Evolutionary conservation across 2,888 invertebrate genomes (phyloP).

Genomic region (Trichogramma dendrolimi): DNA sequence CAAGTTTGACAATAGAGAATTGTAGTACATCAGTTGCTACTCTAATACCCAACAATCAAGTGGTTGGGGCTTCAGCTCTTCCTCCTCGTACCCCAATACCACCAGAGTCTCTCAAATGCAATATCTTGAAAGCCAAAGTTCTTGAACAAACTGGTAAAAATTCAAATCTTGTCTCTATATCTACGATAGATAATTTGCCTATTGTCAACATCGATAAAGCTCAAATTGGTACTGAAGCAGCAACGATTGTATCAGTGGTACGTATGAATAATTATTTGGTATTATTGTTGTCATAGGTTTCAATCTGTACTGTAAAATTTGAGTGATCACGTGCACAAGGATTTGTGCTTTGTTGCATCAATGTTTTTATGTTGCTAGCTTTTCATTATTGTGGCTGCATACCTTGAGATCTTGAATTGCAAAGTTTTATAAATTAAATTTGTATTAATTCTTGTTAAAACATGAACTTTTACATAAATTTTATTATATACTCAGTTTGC

Average conservation of each 20-base stretch:
- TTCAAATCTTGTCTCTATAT: slow-evolving; percentile 47
- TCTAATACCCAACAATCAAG: slow-evolving; percentile 62
- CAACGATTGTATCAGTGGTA: slow-evolving; percentile 75
- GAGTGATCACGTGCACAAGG: slow-evolving; percentile 11
- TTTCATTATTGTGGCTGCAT: slow-evolving; percentile 17
- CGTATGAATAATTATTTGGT: slow-evolving; percentile 45
- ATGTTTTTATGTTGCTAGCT: slow-evolving; percentile 35
- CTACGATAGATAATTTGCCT: slow-evolving; percentile 48
- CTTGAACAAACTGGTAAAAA: slow-evolving; percentile 57
- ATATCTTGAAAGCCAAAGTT: slow-evolving; percentile 81
- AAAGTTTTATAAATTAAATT: not conserved
- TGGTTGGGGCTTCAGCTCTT: slow-evolving; percentile 56
- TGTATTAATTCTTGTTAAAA: too few relatives aligned
- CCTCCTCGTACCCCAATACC: slow-evolving; percentile 66
- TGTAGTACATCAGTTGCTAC: slow-evolving; percentile 51
- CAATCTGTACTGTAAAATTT: not conserved
- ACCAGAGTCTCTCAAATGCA: slow-evolving; percentile 89
- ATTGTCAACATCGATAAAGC: slow-evolving; percentile 43
- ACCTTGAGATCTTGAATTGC: slow-evolving; percentile 22
- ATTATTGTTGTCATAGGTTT: not conserved
- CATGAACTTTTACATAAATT: too few relatives aligned
- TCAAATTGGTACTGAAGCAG: slow-evolving; percentile 53
- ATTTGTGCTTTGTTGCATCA: slow-evolving; percentile 25
- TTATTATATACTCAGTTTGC: too few relatives aligned
- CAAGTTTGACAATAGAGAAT: slow-evolving; percentile 57